Evolutionary conservation across 2,797 vertebrate genomes (phyloP).

Genomic region (Cryptoblepharus egeriae): DNA sequence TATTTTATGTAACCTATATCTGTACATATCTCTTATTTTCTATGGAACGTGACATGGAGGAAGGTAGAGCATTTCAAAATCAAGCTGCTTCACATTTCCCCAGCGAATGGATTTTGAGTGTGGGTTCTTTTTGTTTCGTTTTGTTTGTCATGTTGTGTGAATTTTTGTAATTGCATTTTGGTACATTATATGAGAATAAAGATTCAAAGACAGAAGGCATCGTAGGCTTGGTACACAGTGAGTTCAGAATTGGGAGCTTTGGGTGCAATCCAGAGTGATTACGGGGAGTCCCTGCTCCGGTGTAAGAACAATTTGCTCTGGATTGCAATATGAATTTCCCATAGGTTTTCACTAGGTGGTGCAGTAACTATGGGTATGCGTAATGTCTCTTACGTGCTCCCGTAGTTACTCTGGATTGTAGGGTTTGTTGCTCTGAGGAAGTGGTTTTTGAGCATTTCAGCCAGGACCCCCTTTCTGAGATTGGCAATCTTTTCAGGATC

Average conservation of each 20-base stretch:
- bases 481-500: too few relatives aligned
- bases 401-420: too few relatives aligned
- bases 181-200: constrained; percentile 76
- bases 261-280: too few relatives aligned
- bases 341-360: too few relatives aligned
- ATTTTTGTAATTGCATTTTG: constrained; percentile 60
- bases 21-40: constrained; percentile 75
- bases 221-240: not conserved
- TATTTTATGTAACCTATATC: constrained; percentile 64
- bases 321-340: too few relatives aligned
- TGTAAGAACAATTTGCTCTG: too few relatives aligned
- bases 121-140: constrained; percentile 71
- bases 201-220: constrained; percentile 39
- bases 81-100: constrained; percentile 78
- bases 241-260: not conserved
- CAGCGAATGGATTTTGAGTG: constrained; percentile 67
- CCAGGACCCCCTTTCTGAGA: too few relatives aligned
- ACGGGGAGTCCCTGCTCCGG: too few relatives aligned
- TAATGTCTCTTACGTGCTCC: too few relatives aligned
- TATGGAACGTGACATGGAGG: constrained; percentile 74
- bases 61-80: constrained; percentile 84
- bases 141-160: constrained; percentile 64
- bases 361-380: too few relatives aligned
- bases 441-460: too few relatives aligned
- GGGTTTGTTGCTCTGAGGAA: too few relatives aligned